Evolutionary conservation across 92 coral and sea anemone species (phyloP).

Genomic region (Umimayanthus kanabou): DNA sequence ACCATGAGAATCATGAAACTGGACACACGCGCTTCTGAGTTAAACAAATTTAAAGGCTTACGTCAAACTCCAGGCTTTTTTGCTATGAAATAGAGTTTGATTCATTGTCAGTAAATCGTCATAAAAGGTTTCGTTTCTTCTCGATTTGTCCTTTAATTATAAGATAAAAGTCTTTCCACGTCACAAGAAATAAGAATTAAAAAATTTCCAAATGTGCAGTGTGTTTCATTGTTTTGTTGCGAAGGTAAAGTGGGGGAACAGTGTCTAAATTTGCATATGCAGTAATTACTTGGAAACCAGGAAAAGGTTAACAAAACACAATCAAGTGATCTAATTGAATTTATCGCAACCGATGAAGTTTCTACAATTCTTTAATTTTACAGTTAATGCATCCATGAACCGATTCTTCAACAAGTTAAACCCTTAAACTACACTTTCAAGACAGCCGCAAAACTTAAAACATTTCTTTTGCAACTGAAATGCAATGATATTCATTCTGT

Average conservation of each 20-base stretch:
- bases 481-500: too few species aligned
- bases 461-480: background rate
- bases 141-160: background rate
- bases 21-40: background rate
- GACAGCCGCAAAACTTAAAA: background rate
- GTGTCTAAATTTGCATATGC: background rate
- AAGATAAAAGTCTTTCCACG: background rate
- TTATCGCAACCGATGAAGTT: background rate
- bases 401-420: too few species aligned
- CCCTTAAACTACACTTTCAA: background rate
- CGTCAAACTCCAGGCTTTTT: background rate
- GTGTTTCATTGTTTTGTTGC: conserved; percentile 11
- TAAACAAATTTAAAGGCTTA: too few species aligned
- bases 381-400: background rate
- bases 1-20: background rate
- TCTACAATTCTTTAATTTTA: background rate
- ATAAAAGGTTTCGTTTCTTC: background rate
- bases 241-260: background rate
- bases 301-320: background rate
- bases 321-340: background rate
- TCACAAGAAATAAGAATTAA: background rate
- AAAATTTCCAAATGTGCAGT: background rate
- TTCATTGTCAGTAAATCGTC: background rate
- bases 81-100: background rate
- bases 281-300: background rate